These are phyloP conservation scores for Dolichallabes microphthalmus DNA, from an alignment of 2,113 vertebrate species.

Conservation along the genomic window DNA sequence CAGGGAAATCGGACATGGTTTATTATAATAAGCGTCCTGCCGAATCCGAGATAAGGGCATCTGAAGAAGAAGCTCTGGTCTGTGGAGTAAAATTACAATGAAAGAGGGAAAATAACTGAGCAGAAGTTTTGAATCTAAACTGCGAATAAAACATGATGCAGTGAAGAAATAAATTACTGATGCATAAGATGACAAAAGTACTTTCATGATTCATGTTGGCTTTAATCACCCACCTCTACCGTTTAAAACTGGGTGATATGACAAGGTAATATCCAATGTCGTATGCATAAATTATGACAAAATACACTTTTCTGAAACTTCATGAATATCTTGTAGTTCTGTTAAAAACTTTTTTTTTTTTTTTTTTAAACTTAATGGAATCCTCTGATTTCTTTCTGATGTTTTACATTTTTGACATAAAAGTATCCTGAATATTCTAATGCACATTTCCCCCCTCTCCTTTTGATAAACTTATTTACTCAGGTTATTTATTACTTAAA, in stretches of 20 bases:
- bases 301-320: background rate
- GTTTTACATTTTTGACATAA: background rate
- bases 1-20: constrained; percentile 49
- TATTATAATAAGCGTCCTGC: constrained; percentile 37
- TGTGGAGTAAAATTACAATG: background rate
- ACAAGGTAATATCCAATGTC: background rate
- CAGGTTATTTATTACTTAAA: background rate
- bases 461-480: background rate
- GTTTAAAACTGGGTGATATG: background rate
- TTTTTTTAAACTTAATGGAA: background rate
- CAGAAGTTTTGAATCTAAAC: background rate
- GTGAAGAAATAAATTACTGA: constrained; percentile 1
- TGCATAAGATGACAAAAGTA: background rate
- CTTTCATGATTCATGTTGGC: background rate
- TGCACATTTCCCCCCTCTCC: background rate
- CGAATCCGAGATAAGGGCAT: background rate
- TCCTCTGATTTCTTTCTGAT: background rate
- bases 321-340: background rate
- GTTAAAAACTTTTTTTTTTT: background rate
- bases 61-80: background rate
- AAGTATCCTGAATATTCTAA: background rate
- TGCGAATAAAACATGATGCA: background rate
- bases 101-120: background rate
- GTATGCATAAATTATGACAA: background rate
- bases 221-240: too few species aligned